A percentile compares a stretch with the other conserved stretches of the same genome.
Conservation (phyloP, 2,113 vertebrate species). For the Lonchura striata region DNA sequence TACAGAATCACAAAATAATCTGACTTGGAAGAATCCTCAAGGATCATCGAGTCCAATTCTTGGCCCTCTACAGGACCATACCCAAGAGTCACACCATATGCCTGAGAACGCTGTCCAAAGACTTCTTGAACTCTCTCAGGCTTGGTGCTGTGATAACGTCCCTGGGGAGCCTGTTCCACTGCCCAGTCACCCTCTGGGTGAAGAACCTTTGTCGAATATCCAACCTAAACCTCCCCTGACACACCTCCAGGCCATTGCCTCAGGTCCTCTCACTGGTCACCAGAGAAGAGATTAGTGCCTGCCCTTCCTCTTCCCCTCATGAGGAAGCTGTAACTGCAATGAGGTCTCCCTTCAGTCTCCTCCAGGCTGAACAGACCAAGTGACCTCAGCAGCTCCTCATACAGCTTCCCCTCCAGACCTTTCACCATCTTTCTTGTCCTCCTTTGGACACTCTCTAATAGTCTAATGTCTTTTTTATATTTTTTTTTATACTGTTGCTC, state of each 20-base stretch:
- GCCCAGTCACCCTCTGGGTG: rapidly evolving
- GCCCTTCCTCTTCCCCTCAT: not conserved
- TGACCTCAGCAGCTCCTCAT: not conserved
- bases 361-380: not conserved
- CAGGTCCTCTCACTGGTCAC: rapidly evolving
- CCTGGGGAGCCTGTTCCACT: not conserved
- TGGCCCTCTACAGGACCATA: not conserved
- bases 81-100: not conserved
- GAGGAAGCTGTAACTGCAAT: rapidly evolving
- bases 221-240: not conserved
- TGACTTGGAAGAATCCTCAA: not conserved
- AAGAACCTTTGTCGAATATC: rapidly evolving
- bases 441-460: rapidly evolving
- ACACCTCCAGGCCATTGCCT: not conserved
- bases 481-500: not conserved
- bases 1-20: not conserved
- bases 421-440: not conserved
- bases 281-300: not conserved
- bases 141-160: not conserved
- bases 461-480: too few species aligned
- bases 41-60: rapidly evolving
- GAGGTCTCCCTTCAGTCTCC: not conserved
- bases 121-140: not conserved
- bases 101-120: not conserved
- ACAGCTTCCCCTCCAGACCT: rapidly evolving